A percentile compares a stretch with the other conserved stretches of the same genome.
Conservation (phyloP, 1,140 invertebrate species). For the Stenopsyche tienmushanensis region DNA sequence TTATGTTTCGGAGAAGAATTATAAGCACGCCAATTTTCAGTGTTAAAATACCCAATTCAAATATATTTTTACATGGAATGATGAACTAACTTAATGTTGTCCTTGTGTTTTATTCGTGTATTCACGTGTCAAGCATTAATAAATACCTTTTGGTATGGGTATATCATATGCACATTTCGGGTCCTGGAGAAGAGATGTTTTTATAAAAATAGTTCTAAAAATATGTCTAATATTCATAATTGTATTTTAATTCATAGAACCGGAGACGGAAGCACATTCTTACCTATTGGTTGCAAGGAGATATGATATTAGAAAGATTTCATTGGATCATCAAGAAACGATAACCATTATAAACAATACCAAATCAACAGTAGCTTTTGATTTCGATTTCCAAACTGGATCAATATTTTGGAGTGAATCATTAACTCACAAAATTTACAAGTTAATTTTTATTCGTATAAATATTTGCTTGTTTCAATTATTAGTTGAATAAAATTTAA, state of each 20-base stretch:
- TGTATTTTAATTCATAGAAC: slow-evolving; percentile 94
- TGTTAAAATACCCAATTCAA: no score
- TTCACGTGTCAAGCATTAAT: no score
- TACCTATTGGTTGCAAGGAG: slow-evolving; percentile 82
- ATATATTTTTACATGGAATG: no score
- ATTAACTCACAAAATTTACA: slow-evolving; percentile 84
- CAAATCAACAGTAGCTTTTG: slow-evolving; percentile 81
- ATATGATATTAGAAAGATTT: slow-evolving; percentile 86
- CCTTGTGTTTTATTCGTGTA: no score
- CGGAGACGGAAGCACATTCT: slow-evolving; percentile 82
- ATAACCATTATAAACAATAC: slow-evolving; percentile 85
- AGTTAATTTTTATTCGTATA: slow-evolving; percentile 64
- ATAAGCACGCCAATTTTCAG: no score
- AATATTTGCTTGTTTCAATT: slow-evolving; percentile 25
- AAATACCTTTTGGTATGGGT: no score
- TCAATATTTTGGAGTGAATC: slow-evolving; percentile 96
- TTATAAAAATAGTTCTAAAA: slow-evolving; percentile 78
- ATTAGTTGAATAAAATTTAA: slow-evolving; percentile 4
- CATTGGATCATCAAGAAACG: slow-evolving; percentile 86
- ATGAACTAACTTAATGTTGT: no score
- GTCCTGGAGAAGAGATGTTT: no score
- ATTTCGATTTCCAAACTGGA: slow-evolving; percentile 85
- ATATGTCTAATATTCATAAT: slow-evolving; percentile 81
- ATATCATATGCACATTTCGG: no score
- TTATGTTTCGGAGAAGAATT: no score